A percentile compares a stretch with the other conserved stretches of the same genome.
Evolutionary conservation across 53 echinoderm and acorn worm species (phyloP).

Genomic region (Temnopleurus reevesii): DNA sequence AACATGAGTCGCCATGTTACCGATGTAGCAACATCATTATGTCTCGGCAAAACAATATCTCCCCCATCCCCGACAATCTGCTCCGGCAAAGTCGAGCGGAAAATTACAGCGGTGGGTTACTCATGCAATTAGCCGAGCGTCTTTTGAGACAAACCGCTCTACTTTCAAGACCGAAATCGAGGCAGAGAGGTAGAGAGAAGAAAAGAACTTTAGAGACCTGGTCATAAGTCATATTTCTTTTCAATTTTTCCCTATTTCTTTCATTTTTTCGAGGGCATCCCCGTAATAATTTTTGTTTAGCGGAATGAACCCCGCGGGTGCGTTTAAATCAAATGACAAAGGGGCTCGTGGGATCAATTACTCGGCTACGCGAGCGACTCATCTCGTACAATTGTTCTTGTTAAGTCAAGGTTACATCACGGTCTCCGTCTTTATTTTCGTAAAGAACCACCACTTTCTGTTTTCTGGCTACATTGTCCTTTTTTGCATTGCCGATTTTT

Average conservation of each 20-base stretch:
- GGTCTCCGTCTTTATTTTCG: not conserved
- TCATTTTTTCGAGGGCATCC: constrained; percentile 14
- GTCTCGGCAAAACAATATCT: constrained; percentile 17
- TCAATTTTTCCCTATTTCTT: constrained; percentile 3
- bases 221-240: constrained; percentile 39
- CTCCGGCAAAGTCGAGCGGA: constrained; percentile 38
- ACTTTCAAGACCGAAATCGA: not conserved
- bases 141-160: constrained; percentile 39
- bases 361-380: not conserved
- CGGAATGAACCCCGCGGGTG: not conserved
- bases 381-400: not conserved
- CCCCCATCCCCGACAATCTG: not conserved
- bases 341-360: constrained; percentile 32
- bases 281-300: constrained; percentile 20
- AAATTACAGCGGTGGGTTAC: constrained; percentile 38
- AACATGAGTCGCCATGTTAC: not conserved
- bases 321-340: not conserved
- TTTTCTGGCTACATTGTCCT: not conserved
- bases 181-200: not conserved
- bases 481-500: not conserved
- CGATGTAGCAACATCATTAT: constrained; percentile 34
- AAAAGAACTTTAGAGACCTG: not conserved
- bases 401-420: constrained; percentile 6
- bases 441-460: not conserved
- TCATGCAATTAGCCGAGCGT: constrained; percentile 45